Conservation (phyloP, 2,113 vertebrate genomes). For the Microcebus jonahi region DNA sequence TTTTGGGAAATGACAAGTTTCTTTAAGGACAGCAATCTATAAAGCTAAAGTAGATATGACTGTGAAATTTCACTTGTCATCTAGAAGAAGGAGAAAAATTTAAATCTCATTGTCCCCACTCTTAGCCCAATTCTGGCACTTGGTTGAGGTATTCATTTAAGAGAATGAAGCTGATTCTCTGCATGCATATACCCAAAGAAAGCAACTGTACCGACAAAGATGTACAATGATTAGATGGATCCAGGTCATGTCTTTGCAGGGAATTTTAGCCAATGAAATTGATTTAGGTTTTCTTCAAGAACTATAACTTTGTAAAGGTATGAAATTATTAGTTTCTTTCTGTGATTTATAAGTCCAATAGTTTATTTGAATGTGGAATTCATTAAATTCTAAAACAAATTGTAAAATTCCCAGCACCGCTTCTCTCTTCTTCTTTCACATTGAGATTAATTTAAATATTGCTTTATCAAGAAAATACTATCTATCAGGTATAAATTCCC, state of each 20-base stretch:
- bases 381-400: constrained; percentile 3
- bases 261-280: not conserved
- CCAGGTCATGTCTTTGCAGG: not conserved
- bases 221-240: not conserved
- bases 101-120: not conserved
- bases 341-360: not conserved
- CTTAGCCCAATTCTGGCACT: not conserved
- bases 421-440: not conserved
- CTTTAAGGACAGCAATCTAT: not conserved
- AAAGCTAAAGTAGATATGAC: not conserved
- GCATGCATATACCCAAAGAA: not conserved
- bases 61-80: not conserved
- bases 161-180: not conserved
- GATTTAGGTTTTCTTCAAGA: not conserved
- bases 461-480: not conserved
- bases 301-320: not conserved
- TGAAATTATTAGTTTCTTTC: not conserved
- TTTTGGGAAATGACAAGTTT: not conserved
- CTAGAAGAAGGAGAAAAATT: not conserved
- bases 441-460: constrained; percentile 21
- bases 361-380: constrained; percentile 9
- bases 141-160: not conserved
- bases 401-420: not conserved
- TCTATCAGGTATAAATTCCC: not conserved
- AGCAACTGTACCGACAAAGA: not conserved